Conservation (phyloP, 2,797 vertebrate species). For the Megalops cyprinoides region DNA sequence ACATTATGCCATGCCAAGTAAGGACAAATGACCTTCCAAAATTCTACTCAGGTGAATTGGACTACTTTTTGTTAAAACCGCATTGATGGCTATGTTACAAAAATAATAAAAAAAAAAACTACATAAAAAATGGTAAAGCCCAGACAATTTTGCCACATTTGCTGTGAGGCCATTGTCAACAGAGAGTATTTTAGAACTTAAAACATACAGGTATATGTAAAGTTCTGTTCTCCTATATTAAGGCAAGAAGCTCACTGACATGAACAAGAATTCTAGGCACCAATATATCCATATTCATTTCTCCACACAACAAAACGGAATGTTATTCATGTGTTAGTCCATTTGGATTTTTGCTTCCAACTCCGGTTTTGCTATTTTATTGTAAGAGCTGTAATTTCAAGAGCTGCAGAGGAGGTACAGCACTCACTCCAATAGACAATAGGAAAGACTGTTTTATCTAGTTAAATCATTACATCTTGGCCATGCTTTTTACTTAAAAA, state of each 20-base stretch:
- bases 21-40: background rate
- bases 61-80: background rate
- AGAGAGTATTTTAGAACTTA: background rate
- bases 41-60: background rate
- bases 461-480: background rate
- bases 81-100: background rate
- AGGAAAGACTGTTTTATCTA: background rate
- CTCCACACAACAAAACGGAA: constrained; percentile 12
- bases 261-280: constrained; percentile 20
- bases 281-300: background rate
- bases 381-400: background rate
- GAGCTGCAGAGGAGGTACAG: background rate
- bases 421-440: background rate
- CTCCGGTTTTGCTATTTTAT: background rate
- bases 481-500: background rate
- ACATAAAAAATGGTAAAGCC: background rate
- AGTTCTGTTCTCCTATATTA: constrained; percentile 10
- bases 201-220: background rate
- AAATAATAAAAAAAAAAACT: background rate
- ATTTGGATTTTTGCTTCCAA: constrained; percentile 2
- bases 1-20: background rate
- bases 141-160: background rate
- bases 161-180: background rate
- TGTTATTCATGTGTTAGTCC: constrained; percentile 6
- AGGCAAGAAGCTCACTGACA: constrained; percentile 9